Evolutionary conservation across 2,113 vertebrate genomes (phyloP), one percentile per base, ranked within the genome.

Genomic region (Sinosuthora webbiana): DNA sequence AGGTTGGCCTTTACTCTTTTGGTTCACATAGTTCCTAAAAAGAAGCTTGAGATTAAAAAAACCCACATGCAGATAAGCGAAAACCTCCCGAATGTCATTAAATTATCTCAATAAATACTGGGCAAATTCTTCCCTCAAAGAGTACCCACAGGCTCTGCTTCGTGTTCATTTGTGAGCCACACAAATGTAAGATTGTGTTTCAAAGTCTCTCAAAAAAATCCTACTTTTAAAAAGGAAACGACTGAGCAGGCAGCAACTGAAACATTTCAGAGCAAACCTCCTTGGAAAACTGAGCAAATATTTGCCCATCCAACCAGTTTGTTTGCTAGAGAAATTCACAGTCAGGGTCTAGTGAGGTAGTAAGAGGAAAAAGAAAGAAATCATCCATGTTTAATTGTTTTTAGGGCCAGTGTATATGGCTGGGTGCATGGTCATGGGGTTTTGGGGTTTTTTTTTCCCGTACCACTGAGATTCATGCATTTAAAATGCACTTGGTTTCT

Each of bases 291-390:
- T 39, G 85, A 60, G 85, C 80, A 98, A 98, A 98, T 97, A 96
- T 98, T 97, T 98, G 93, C 83, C 94, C 68, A 92, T 96, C 90
- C 84, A 96, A 97, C 96, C 37, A 60, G 92, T 83, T 83, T 98
- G 91, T 98, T 98, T 98, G 91, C 97, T 97, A 80, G 97, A 97
- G 94, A 97, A 98, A 98, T 98, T 98, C 96, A 79, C 97, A 96
- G 87, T 90, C 84, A 93, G 93, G 83, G 69, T 95, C 63, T 83
- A 96, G 87, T 74, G 94, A 91, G 68, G 90, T 82, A 88, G 93
- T 87, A 95, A 96, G 88, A 97, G 88, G 71, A 73, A 90, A 95
- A 87, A 94, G 77, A 95, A 89, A 76, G 96, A 97, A 97, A 25
- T 52, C 4, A 37, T 27, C 71, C 14, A 7, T 33, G 20, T 73